Percentiles rank a stretch among this genome's conserved stretches.
phyloP scores from a whole-genome alignment of 2,888 invertebrate genomes.

The Torymus tubicola region DNA sequence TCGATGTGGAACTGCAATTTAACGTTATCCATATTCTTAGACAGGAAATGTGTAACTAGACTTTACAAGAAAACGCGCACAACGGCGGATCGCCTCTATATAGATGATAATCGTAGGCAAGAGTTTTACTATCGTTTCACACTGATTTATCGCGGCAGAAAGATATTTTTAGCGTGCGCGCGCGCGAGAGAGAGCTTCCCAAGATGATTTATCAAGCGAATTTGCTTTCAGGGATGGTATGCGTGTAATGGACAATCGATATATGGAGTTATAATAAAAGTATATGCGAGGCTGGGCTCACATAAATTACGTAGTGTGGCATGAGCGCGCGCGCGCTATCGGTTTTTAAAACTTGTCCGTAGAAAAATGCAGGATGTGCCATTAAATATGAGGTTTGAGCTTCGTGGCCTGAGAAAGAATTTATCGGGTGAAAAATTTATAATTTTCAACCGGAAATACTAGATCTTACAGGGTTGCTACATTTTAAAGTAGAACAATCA shows the following conservation, averaged over 20 bases:
- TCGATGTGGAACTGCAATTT: not conserved
- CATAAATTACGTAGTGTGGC: slow-evolving; percentile 18
- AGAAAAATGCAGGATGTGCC: slow-evolving; percentile 19
- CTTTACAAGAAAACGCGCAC: slow-evolving; percentile 7
- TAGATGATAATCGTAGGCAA: slow-evolving; percentile 41
- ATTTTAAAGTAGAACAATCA: too few species aligned
- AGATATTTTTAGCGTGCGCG: slow-evolving; percentile 32
- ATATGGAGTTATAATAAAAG: slow-evolving; percentile 19
- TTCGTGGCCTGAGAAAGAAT: slow-evolving; percentile 6
- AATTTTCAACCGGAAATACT: not conserved
- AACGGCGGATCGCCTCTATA: not conserved
- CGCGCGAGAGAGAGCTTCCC: not conserved
- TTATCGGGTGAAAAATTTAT: not conserved
- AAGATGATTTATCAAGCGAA: slow-evolving; percentile 42
- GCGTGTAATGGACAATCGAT: slow-evolving; percentile 38
- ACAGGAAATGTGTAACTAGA: slow-evolving; percentile 20
- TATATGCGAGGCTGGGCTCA: not conserved
- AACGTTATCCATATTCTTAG: slow-evolving; percentile 39
- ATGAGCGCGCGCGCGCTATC: too few species aligned
- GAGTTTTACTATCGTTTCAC: slow-evolving; percentile 27
- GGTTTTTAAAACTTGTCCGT: slow-evolving; percentile 10
- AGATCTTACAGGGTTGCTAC: too few species aligned
- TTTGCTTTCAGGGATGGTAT: slow-evolving; percentile 20
- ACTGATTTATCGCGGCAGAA: slow-evolving; percentile 21
- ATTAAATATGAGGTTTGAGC: slow-evolving; percentile 12